A percentile compares a stretch with the other conserved stretches of the same genome.
Conservation (phyloP, 2,797 vertebrate genomes). For the Takifugu rubripes region DNA sequence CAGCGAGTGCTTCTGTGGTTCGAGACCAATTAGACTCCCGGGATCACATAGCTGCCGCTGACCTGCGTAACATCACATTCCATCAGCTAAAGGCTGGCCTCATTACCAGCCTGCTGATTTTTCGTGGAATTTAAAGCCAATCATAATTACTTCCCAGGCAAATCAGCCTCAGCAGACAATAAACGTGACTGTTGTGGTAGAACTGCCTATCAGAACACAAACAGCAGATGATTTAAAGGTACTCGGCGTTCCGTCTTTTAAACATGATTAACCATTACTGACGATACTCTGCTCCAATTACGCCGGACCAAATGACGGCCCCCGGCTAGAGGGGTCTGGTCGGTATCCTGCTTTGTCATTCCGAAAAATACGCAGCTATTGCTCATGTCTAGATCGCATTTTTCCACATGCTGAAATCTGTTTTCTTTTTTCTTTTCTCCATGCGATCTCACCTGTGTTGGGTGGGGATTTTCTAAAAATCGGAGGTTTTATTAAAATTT, state of each 20-base stretch:
- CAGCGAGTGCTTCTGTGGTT: conserved; percentile 7
- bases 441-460: background rate
- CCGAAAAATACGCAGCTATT: conserved; percentile 24
- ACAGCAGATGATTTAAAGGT: conserved; percentile 46
- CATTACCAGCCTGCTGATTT: background rate
- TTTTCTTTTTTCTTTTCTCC: too few relatives aligned
- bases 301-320: conserved; percentile 53
- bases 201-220: conserved; percentile 18
- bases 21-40: conserved; percentile 36
- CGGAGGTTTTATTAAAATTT: background rate
- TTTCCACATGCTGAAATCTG: conserved; percentile 20
- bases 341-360: conserved; percentile 30
- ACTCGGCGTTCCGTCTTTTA: conserved; percentile 33
- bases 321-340: conserved; percentile 20
- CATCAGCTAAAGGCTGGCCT: conserved; percentile 6
- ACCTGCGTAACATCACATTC: conserved; percentile 36
- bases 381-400: conserved; percentile 27
- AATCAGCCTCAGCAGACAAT: conserved; percentile 23
- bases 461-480: background rate
- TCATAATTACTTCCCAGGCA: conserved; percentile 1
- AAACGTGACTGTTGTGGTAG: conserved; percentile 9
- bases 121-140: background rate
- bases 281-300: conserved; percentile 43
- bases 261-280: conserved; percentile 48
- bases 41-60: conserved; percentile 31